These are phyloP conservation scores for Halocynthia roretzi DNA, from an alignment of 23 tunicate genomes.

Conservation along the genomic window DNA sequence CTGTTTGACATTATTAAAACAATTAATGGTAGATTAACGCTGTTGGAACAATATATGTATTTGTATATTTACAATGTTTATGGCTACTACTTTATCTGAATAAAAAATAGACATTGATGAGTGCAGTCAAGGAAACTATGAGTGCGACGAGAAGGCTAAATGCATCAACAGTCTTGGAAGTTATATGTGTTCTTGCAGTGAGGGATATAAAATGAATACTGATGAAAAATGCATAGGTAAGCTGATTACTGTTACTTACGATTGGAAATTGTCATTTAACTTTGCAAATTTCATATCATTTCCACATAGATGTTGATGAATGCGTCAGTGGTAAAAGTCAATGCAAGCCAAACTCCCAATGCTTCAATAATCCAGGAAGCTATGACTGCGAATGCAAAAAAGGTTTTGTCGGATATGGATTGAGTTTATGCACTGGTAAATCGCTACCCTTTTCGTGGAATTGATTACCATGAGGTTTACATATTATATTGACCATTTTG, in stretches of 20 bases:
- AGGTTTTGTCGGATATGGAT: conserved; percentile 25
- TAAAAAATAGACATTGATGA: conserved; percentile 4
- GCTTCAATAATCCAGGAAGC: conserved; percentile 36
- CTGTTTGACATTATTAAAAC: no score
- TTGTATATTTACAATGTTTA: no score
- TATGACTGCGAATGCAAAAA: conserved; percentile 24
- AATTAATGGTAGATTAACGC: no score
- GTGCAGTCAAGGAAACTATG: not conserved
- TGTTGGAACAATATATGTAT: no score
- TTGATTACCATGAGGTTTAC: no score
- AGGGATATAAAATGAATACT: conserved; percentile 14
- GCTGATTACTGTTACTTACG: not conserved
- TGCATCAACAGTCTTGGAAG: conserved; percentile 32
- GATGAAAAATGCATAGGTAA: conserved; percentile 41
- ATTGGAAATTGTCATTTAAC: no score
- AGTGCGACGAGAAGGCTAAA: conserved; percentile 23
- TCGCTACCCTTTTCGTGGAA: no score
- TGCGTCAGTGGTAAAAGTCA: conserved; percentile 1
- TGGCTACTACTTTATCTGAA: no score
- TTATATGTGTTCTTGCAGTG: conserved; percentile 21
- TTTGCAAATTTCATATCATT: no score
- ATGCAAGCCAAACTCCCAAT: conserved; percentile 17
- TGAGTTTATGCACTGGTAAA: conserved; percentile 25
- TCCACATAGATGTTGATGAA: conserved; percentile 37
- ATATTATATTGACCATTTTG: no score